phyloP scores from a whole-genome alignment of 2,797 vertebrate genomes.

The Hybognathus amarus region DNA sequence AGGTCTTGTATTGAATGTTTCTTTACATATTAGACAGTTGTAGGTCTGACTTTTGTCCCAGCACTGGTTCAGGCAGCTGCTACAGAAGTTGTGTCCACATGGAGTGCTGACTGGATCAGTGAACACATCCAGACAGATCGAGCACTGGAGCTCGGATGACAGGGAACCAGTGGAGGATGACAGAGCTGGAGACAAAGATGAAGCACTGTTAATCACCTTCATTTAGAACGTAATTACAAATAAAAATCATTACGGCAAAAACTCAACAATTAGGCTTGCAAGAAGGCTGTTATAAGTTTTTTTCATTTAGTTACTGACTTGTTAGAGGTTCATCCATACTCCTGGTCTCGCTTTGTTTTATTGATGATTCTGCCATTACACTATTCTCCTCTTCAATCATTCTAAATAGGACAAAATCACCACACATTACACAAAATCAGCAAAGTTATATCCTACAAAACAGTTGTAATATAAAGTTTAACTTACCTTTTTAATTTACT shows the following conservation, averaged over 20 bases:
- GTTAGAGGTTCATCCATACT: not conserved
- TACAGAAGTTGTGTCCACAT: not conserved
- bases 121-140: not conserved
- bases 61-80: not conserved
- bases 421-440: not conserved
- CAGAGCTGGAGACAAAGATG: not conserved
- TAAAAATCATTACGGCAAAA: fast-evolving
- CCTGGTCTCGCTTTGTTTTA: not conserved
- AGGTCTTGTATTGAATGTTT: fast-evolving
- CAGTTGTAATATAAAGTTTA: not conserved
- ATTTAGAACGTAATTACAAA: not conserved
- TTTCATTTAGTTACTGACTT: not conserved
- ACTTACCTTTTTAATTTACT: fast-evolving
- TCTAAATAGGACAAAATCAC: not conserved
- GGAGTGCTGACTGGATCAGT: not conserved
- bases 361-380: not conserved
- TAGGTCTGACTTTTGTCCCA: not conserved
- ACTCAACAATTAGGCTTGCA: not conserved
- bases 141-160: not conserved
- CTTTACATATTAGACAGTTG: not conserved
- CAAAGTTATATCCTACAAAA: not conserved
- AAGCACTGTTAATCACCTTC: fast-evolving
- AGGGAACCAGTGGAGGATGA: not conserved
- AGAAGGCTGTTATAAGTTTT: not conserved
- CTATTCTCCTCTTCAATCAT: fast-evolving